Percentiles rank a stretch among this genome's conserved stretches.
These are phyloP conservation scores for Momotus momota DNA, from an alignment of 2,797 vertebrate species.

Conservation along the genomic window DNA sequence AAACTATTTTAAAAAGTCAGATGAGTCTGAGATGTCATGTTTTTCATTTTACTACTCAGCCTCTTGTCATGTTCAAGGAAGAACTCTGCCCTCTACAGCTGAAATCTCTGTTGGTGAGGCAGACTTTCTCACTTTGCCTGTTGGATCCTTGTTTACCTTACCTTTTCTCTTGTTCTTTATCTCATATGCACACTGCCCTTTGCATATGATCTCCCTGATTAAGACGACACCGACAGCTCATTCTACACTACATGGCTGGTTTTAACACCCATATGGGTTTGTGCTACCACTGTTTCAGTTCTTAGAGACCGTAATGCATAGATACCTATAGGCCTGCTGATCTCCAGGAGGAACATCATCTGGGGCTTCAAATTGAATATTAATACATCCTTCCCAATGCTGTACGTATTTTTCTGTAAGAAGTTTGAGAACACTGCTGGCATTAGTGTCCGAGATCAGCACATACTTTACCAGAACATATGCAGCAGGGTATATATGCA, in stretches of 20 bases:
- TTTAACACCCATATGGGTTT: background rate
- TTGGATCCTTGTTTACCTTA: background rate
- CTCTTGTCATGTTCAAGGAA: background rate
- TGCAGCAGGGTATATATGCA: background rate
- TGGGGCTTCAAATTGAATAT: background rate
- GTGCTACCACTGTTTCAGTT: background rate
- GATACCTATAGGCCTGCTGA: background rate
- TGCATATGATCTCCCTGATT: background rate
- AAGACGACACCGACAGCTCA: conserved; percentile 13
- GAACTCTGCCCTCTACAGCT: background rate
- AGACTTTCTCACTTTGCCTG: background rate
- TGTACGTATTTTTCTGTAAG: background rate
- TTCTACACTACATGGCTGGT: background rate
- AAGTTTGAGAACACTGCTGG: background rate
- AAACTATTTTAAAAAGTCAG: background rate
- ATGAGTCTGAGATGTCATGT: background rate
- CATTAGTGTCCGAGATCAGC: background rate
- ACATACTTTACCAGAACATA: background rate
- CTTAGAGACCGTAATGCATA: background rate
- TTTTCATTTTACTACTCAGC: background rate
- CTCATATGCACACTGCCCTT: background rate
- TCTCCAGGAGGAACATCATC: background rate
- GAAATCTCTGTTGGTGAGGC: background rate
- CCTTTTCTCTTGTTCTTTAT: background rate
- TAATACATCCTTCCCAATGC: background rate